Percentiles rank a stretch among this genome's conserved stretches.
These are phyloP conservation scores for Drosophila baimaii DNA, from an alignment of 1,140 invertebrate genomes.

Conservation along the genomic window DNA sequence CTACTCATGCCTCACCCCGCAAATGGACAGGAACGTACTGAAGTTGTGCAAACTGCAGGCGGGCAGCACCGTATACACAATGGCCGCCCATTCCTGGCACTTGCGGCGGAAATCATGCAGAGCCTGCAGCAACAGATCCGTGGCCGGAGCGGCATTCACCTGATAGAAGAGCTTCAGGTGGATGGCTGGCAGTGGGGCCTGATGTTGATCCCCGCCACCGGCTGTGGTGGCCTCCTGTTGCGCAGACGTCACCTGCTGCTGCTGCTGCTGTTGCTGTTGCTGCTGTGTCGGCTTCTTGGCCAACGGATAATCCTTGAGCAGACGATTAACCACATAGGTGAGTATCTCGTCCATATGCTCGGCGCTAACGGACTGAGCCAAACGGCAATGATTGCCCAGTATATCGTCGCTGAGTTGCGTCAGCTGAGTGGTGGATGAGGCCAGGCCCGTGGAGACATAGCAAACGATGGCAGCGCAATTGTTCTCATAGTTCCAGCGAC, in stretches of 20 bases:
- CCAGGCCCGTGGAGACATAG: constrained; percentile 89
- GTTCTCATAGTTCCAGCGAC: constrained; percentile 94
- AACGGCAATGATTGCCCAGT: constrained; percentile 85
- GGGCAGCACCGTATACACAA: constrained; percentile 90
- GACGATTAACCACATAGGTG: constrained; percentile 89
- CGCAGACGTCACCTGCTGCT: constrained; percentile 3
- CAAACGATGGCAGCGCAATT: constrained; percentile 93
- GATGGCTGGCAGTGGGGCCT: constrained; percentile 85
- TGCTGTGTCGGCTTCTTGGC: constrained; percentile 60
- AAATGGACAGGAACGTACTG: constrained; percentile 91
- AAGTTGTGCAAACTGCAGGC: constrained; percentile 91
- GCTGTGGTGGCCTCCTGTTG: constrained; percentile 15
- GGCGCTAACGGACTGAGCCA: constrained; percentile 85
- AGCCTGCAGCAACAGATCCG: constrained; percentile 85
- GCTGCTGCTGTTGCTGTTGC: constrained; percentile 18
- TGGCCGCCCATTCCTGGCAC: constrained; percentile 84
- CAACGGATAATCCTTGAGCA: constrained; percentile 87
- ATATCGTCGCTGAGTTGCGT: constrained; percentile 86
- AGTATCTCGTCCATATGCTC: constrained; percentile 88
- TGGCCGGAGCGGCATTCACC: constrained; percentile 86
- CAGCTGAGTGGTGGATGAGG: constrained; percentile 88
- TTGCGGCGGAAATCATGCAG: constrained; percentile 85
- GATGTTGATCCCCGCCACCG: constrained; percentile 50
- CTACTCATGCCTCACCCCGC: constrained; percentile 87
- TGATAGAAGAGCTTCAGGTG: constrained; percentile 91